A percentile compares a stretch with the other conserved stretches of the same genome.
These are phyloP conservation scores for Pristionchus exspectatus DNA, from an alignment of 2,888 invertebrate species.

Conservation along the genomic window DNA sequence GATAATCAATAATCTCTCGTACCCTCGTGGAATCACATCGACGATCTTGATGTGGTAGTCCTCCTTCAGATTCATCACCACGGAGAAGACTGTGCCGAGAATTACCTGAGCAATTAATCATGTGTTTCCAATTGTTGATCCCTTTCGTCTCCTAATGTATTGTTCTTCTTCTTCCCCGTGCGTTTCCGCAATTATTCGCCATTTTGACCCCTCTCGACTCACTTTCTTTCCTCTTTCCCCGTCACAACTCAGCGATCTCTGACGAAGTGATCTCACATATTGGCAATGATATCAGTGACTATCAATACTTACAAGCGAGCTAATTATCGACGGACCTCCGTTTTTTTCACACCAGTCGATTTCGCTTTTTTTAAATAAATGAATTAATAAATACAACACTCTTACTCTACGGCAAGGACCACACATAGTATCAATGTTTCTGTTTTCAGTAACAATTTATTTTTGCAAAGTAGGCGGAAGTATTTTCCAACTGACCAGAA, in stretches of 20 bases:
- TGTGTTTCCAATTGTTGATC: neutral
- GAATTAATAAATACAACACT: no score
- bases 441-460: neutral
- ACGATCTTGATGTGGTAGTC: constrained; percentile 79
- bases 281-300: neutral
- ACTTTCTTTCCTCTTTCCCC: neutral
- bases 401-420: neutral
- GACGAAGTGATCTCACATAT: neutral
- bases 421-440: no score
- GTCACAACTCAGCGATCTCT: constrained; percentile 16
- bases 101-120: constrained; percentile 79
- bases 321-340: no score
- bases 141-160: neutral
- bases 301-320: neutral
- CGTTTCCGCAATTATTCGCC: constrained; percentile 60
- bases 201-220: neutral
- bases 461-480: neutral
- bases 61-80: constrained; percentile 77
- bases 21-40: constrained; percentile 80
- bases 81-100: constrained; percentile 80
- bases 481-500: constrained; percentile 65
- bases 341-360: no score
- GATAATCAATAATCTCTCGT: no score
- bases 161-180: neutral
- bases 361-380: no score